These are phyloP conservation scores for Smittia sp. DNA, from an alignment of 2,888 invertebrate genomes.

Conservation along the genomic window DNA sequence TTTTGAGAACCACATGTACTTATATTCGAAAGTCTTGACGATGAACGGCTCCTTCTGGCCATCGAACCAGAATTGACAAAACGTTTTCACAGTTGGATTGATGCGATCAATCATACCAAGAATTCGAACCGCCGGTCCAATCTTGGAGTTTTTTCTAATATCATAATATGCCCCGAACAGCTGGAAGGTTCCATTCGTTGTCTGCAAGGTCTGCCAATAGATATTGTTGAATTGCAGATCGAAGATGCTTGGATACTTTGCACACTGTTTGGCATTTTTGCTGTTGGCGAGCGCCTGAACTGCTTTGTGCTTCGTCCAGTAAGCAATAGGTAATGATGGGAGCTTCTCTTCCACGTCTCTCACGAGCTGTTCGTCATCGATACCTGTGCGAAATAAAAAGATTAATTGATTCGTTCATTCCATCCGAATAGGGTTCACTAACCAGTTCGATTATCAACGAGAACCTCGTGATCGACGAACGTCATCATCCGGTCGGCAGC, in stretches of 20 bases:
- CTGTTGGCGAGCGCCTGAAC: slow-evolving; percentile 57
- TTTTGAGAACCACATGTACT: slow-evolving; percentile 90
- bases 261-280: slow-evolving; percentile 62
- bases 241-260: slow-evolving; percentile 82
- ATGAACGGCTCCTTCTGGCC: slow-evolving; percentile 77
- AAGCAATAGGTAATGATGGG: slow-evolving; percentile 80
- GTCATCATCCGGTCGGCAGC: slow-evolving; percentile 52
- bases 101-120: slow-evolving; percentile 88
- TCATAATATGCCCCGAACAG: slow-evolving; percentile 89
- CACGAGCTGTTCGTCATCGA: slow-evolving; percentile 69
- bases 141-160: slow-evolving; percentile 68
- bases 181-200: slow-evolving; percentile 84
- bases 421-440: slow-evolving; percentile 38
- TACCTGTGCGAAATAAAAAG: slow-evolving; percentile 48
- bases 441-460: slow-evolving; percentile 54
- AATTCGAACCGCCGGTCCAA: slow-evolving; percentile 81
- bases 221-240: slow-evolving; percentile 91
- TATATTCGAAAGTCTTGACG: slow-evolving; percentile 81
- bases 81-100: slow-evolving; percentile 76
- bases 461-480: slow-evolving; percentile 48
- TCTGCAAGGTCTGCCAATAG: slow-evolving; percentile 85
- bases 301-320: slow-evolving; percentile 80
- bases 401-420: background rate
- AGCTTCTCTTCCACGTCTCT: slow-evolving; percentile 75
- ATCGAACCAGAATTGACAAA: slow-evolving; percentile 88